phyloP scores from a whole-genome alignment of 2,888 invertebrate genomes.

The Iselma pallidipennis region DNA sequence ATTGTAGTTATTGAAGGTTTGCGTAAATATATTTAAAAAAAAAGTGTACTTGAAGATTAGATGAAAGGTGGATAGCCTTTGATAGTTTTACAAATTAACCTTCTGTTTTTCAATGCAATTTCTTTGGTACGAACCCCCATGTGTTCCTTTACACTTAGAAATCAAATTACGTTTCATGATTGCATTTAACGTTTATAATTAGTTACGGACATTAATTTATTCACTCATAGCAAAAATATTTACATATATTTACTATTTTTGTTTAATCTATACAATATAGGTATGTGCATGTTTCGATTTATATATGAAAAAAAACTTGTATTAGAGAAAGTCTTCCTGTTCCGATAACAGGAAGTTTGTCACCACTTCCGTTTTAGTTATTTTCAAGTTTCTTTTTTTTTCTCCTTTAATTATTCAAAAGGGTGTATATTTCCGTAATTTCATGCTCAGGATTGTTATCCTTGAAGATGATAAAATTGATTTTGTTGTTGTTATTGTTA shows the following conservation, averaged over 20 bases:
- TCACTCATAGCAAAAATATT: no score
- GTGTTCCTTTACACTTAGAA: no score
- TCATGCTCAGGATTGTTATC: no score
- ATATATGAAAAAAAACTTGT: not conserved
- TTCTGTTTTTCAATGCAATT: not conserved
- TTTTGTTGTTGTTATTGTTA: not conserved
- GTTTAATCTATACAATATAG: not conserved
- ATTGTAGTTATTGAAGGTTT: not conserved
- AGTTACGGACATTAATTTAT: no score
- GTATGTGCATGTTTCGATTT: not conserved
- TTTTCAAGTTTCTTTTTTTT: not conserved
- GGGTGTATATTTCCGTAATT: no score
- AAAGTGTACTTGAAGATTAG: not conserved
- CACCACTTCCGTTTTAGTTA: not conserved
- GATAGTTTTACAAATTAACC: not conserved
- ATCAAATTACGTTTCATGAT: no score
- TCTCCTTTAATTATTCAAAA: no score
- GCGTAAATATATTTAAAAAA: not conserved
- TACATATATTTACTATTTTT: not conserved
- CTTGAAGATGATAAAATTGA: no score
- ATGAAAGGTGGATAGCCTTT: not conserved
- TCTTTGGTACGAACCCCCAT: not conserved
- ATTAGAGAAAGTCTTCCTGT: not conserved
- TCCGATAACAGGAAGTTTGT: not conserved
- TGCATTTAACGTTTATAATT: no score